These are phyloP conservation scores for Eilema caniola DNA, from an alignment of 2,888 invertebrate genomes.

Conservation along the genomic window DNA sequence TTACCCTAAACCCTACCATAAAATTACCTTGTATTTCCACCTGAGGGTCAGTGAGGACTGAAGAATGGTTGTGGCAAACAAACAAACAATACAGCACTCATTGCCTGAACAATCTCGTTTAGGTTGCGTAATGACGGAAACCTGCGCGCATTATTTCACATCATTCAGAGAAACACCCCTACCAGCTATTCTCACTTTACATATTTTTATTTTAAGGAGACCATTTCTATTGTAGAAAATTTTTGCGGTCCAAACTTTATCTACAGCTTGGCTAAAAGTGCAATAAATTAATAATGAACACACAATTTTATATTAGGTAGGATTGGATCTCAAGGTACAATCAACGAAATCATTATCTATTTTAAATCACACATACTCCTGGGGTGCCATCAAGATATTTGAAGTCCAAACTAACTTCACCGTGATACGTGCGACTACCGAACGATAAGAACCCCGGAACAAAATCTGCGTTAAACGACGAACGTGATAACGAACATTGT, in stretches of 20 bases:
- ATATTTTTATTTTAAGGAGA: background rate
- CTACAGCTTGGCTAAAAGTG: no score
- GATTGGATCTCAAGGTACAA: background rate
- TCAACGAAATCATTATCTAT: background rate
- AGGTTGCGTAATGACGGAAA: constrained; percentile 61
- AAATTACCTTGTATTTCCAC: constrained; percentile 29
- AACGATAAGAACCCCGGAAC: no score
- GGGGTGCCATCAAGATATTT: background rate
- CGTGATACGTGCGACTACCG: no score
- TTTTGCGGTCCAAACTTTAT: no score
- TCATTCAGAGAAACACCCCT: constrained; percentile 51
- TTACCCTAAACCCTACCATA: constrained; percentile 19
- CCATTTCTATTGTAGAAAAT: background rate
- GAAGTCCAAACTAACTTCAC: background rate
- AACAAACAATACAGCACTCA: constrained; percentile 57
- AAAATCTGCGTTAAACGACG: no score
- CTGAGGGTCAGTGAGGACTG: constrained; percentile 25
- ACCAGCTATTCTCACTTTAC: constrained; percentile 41
- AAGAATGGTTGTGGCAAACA: constrained; percentile 36
- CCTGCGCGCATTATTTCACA: constrained; percentile 61
- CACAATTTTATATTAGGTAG: background rate
- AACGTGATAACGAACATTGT: no score
- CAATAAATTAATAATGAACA: no score
- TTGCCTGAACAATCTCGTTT: constrained; percentile 67
- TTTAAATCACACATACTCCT: background rate